Evolutionary conservation across 1,140 invertebrate genomes (phyloP), one percentile per base, ranked within the genome.

Genomic region (Drosophila asahinai): DNA sequence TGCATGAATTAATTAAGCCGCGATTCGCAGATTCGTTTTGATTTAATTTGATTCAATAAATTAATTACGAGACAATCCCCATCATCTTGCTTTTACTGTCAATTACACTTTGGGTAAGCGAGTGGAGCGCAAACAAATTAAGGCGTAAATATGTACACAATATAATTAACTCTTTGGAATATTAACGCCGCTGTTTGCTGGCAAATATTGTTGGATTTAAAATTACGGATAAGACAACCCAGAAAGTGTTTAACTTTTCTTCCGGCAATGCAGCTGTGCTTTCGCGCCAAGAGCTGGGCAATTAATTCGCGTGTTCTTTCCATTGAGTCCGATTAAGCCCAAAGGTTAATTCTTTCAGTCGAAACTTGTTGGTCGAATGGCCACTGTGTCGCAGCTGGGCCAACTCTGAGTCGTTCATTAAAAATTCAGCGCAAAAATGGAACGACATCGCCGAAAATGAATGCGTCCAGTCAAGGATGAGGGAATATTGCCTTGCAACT

Each of bases 111-210:
- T 72, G 30, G 11, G 25, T 33, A 43, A 60, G 68, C 22, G 27
- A 51, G 11, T 42, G 12, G 30, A 36, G 67, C 45, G 38, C 7
- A 42, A 51, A 40, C 55, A 61, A 73, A 73, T 73, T 60, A 61
- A 17, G 30, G n/a, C 15, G 42, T 42, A 55, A 75, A 75, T 75
- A 55, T 74, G 59, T 75, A 55, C 42, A 57, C 51, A 57, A 22
- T 64, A 27, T 40, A 55, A 75, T 42, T 64, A 30, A 54, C 36
- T 48, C 74, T 40, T 49, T 57, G 12, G 9, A 17, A 43, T 25
- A 14, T 17, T 51, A 22, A 40, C 6, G 40, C n/a, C 2, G 52
- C 17, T 36, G 45, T 40, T 71, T 48, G 68, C n/a, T 40, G 14
- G 15, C 12, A 45, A 33, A 40, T 40, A 19, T 14, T 12, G 17